Evolutionary conservation across 2,797 vertebrate genomes (phyloP), one percentile per base, ranked within the genome.

Genomic region (Pampus argenteus): DNA sequence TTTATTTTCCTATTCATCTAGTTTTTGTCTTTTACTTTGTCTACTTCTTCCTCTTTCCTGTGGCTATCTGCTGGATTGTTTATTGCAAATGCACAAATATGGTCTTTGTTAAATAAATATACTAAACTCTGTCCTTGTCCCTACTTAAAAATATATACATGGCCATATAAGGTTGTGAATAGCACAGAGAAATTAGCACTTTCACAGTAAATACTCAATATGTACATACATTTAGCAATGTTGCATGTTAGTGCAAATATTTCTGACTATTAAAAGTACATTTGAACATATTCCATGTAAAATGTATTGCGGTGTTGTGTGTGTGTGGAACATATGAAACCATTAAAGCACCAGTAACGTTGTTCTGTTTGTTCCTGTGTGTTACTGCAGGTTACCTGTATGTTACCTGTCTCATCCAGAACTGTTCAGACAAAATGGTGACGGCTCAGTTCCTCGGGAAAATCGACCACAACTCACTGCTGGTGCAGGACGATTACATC

Each of bases 401-500:
- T 1, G 82, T 98, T 79, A 96, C 95, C 74, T 99, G 97, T 78
- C 95, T 92, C 68, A 95, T 96, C 92, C 95, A 95, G 71, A 98
- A 97, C 87, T 98, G 97, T 80, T 97, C 97, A 0, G 94, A 96
- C 84, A 94, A 95, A 91, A 92, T 93, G 71, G 92, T 92, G 82
- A 90, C 85, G 0, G 87, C 94, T 22, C 95, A 95, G 64, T 98
- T 97, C 84, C 79, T 93, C 4, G 95, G 95, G 47, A 94, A 92
- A 83, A 96, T 96, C 2, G 97, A 98, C 90, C 95, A 86, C 69
- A 93, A 95, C 86, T 98, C 97, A 0, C 93, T 99, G 63, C 90
- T 94, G 2, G 96, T 99, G 73, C 97, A 97, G 86, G 96, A 98
- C 26, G 93, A 96, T 80, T 99, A 98, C 90, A 83, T 97, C 85